Evolutionary conservation across 2,888 invertebrate genomes (phyloP), one percentile per base, ranked within the genome.

Genomic region (Lepetodrilus schrolli): DNA sequence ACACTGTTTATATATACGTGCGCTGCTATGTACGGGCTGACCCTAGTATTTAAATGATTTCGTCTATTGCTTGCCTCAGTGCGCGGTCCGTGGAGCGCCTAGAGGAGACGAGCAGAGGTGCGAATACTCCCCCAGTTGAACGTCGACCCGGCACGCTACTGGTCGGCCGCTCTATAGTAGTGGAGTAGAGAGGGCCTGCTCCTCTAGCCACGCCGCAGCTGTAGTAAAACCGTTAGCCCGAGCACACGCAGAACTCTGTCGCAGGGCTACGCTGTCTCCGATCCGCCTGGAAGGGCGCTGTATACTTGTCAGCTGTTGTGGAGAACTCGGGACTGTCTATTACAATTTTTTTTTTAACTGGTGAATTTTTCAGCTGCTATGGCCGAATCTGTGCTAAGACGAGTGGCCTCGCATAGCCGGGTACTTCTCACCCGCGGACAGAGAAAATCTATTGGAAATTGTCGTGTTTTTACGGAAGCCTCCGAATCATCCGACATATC

Each of bases 331-430:
- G 58, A 26, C 58, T 58, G 13, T 4, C 3, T 34, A 58, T 30
- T 30, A 17, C 26, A 58, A 34, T 58, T 58, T 58, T 58, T 58
- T 58, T 30, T 58, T 30, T 58, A n/a, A n/a, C n/a, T n/a, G n/a
- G 30, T 58, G 58, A 34, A 30, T 17, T 58, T 58, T 58, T 30
- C 7, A 38, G 66, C 65, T 58, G 47, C 74, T 2, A 78, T 74
- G 21, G 74, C 79, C 1, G 78, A 80, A 26, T 70, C 76, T 2
- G 73, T 79, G 20, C 69, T 82, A 21, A 73, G 79, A n/a, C 75
- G 80, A n/a, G 77, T 77, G 2, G 82, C 72, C 7, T 68, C 65
- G 7, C 80, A 80, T 66, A 66, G 72, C 17, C 38, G 72, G 69
- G 74, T 76, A 73, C 2, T 77, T 70, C n/a, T 75, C 76, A n/a